Conservation (phyloP, 1,140 invertebrate genomes). For the Drosophila parvula region DNA sequence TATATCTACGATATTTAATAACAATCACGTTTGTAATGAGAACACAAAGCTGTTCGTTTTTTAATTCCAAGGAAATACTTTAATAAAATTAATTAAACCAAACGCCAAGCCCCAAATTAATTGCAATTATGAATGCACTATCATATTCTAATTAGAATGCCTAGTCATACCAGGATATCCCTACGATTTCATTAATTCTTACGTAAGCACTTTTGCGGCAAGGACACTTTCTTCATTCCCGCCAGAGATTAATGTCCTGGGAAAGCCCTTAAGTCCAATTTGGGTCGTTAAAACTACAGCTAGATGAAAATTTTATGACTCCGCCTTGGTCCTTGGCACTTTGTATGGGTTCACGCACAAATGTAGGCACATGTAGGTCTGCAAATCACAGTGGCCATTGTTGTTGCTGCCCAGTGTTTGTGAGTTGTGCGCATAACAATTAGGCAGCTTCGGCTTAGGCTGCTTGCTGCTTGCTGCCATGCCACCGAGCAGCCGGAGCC, state of each 20-base stretch:
- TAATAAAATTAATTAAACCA: background rate
- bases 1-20: too few relatives aligned
- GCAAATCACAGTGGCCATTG: constrained; percentile 43
- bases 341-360: constrained; percentile 7
- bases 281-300: constrained; percentile 52
- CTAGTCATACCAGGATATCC: constrained; percentile 13
- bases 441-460: constrained; percentile 72
- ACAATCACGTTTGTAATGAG: too few relatives aligned
- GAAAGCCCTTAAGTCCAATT: constrained; percentile 46
- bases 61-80: background rate
- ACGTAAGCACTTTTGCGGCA: constrained; percentile 13
- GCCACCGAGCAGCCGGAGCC: constrained; percentile 26
- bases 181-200: constrained; percentile 17
- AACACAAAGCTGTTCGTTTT: too few relatives aligned
- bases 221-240: constrained; percentile 7
- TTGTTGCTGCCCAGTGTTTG: constrained; percentile 44
- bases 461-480: constrained; percentile 26
- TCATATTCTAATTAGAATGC: constrained; percentile 6
- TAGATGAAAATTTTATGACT: constrained; percentile 54
- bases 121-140: constrained; percentile 16
- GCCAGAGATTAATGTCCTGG: constrained; percentile 20
- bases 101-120: background rate
- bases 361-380: constrained; percentile 25
- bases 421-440: constrained; percentile 68
- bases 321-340: constrained; percentile 32